A percentile compares a stretch with the other conserved stretches of the same genome.
Conservation (phyloP, 2,888 invertebrate species). For the Epinotia bilunana region DNA sequence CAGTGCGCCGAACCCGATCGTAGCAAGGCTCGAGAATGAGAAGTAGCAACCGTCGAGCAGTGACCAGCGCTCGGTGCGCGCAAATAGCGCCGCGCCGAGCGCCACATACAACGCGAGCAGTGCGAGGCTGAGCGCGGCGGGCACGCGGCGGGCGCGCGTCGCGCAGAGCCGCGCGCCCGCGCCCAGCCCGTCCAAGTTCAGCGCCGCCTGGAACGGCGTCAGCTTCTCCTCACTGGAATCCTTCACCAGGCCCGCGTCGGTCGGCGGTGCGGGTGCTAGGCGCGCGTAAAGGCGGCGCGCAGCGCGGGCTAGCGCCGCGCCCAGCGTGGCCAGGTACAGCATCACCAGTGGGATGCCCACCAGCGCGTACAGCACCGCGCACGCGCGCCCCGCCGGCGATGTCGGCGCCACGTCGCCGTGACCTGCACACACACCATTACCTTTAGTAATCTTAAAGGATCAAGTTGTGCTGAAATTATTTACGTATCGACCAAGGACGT, state of each 20-base stretch:
- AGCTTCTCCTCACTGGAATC: conserved; percentile 59
- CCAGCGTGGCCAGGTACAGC: conserved; percentile 94
- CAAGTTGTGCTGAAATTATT: too few species aligned
- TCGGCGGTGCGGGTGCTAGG: conserved; percentile 51
- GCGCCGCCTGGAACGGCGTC: conserved; percentile 77
- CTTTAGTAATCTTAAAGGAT: too few species aligned
- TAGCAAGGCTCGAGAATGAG: conserved; percentile 91
- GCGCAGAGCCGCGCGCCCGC: conserved; percentile 82
- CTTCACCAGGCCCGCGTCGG: conserved; percentile 58
- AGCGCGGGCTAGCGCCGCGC: conserved; percentile 90
- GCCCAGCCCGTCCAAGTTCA: conserved; percentile 73
- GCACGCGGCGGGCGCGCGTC: conserved; percentile 89
- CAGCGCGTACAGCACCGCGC: conserved; percentile 93
- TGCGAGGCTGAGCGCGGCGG: conserved; percentile 93
- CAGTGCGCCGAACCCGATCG: conserved; percentile 93
- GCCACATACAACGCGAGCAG: conserved; percentile 94
- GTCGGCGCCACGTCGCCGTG: conserved; percentile 93
- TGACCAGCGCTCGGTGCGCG: conserved; percentile 95
- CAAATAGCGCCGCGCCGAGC: conserved; percentile 95
- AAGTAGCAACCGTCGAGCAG: conserved; percentile 94
- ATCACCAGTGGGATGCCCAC: conserved; percentile 95
- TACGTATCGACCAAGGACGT: neutral
- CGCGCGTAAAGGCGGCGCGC: conserved; percentile 53
- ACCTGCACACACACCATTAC: conserved; percentile 81
- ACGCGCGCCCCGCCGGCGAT: conserved; percentile 91